Evolutionary conservation across 2,113 vertebrate species (phyloP), one percentile per base, ranked within the genome.

Genomic region (Condylura cristata): DNA sequence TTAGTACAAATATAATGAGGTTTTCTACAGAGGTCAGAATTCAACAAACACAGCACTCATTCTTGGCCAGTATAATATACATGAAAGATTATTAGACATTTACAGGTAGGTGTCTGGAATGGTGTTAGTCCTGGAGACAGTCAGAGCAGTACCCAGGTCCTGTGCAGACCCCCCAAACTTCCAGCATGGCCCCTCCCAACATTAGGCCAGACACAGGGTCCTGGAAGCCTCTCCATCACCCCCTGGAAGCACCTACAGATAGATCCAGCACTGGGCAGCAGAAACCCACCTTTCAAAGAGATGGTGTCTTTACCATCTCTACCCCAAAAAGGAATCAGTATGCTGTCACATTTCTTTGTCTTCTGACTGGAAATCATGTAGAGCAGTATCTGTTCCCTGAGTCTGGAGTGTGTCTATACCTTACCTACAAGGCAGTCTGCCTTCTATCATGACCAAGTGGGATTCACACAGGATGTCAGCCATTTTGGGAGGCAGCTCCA

Each of bases 401-500:
- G 39, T 37, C 13, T 12, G 20, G 30, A 7, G 5, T 2, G 1
- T 53, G 26, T 4, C 44, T 61, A 34, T 37, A 32, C 3, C 22
- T 60, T 26, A n/a, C 22, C 70, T 32, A 11, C n/a, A 72, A 46
- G 37, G 46, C 3, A 24, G 26, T 34, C 13, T 34, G 14, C 53
- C 51, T 79, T n/a, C 37, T 48, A 1, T 9, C 5, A 3, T 1
- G n/a, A 22, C 9, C 1, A 14, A 26, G 24, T 0, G 10, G 22
- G 63, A 58, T 32, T 26, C 22, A 34, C 17, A 56, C 12, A 37
- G 30, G 32, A 41, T 44, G 20, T 14, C 16, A 75, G 17, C 12
- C 44, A 28, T 4, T 3, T 17, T 6, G 9, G 30, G 16, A 48
- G 24, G 8, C 14, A 12, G 12, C 6, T 68, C 72, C 20, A 20